Conservation (phyloP, 2,113 vertebrate genomes). For the Microtus montanus region DNA sequence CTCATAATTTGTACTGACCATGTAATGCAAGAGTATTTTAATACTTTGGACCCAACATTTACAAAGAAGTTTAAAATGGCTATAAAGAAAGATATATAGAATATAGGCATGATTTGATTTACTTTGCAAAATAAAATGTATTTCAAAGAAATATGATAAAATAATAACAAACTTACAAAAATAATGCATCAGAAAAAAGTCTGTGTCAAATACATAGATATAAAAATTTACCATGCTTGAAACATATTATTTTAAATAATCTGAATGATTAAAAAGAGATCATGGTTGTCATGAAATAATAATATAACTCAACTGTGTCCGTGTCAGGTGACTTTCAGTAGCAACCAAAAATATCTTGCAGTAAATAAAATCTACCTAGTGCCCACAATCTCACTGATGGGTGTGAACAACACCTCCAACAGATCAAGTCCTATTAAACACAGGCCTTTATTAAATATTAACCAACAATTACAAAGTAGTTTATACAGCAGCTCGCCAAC, state of each 20-base stretch:
- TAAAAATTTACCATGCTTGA: neutral
- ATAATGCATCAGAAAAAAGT: neutral
- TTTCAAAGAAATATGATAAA: neutral
- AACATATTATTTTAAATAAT: conserved; percentile 3
- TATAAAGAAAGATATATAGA: neutral
- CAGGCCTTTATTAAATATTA: neutral
- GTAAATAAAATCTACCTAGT: neutral
- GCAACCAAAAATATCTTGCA: neutral
- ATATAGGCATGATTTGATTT: neutral
- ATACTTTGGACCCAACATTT: neutral
- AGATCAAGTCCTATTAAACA: neutral
- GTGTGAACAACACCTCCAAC: neutral
- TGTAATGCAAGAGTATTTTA: neutral
- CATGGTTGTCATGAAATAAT: neutral
- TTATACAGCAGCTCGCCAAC: neutral
- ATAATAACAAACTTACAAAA: neutral
- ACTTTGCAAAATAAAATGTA: conserved; percentile 1
- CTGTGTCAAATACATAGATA: neutral
- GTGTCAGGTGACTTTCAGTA: neutral
- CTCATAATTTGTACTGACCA: neutral
- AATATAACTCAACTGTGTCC: neutral
- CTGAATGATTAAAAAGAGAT: neutral
- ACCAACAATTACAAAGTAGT: neutral
- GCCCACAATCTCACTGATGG: neutral
- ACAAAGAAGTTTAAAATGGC: neutral